Evolutionary conservation across 2,888 invertebrate species (phyloP), one percentile per base, ranked within the genome.

Genomic region (Chesias legatella): DNA sequence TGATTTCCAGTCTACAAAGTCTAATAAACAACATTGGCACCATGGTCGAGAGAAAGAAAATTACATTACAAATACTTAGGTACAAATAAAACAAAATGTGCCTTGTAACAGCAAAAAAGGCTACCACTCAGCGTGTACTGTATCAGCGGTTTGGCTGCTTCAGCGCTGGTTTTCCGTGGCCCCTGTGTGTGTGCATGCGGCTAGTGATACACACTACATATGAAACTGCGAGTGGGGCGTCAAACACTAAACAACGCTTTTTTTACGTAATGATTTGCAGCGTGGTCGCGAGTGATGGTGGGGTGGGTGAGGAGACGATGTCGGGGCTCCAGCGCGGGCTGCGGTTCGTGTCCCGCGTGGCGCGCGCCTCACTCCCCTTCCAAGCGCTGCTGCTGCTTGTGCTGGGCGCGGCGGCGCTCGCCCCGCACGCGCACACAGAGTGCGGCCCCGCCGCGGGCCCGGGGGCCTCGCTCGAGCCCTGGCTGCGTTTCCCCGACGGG

Each of bases 351-450:
- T 93, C 95, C 60, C 93, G 98, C 67, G 97, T 97, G 58, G 92
- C 97, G 54, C 91, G 97, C 72, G 95, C 97, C 37, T 96, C 98
- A 10, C 90, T 98, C 56, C 98, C 98, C 35, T 95, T 99, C 75
- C 98, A 99, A 89, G 96, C 97, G 48, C 89, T 99, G 64, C 94
- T 99, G 89, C 91, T 98, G 62, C 90, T 98, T 48, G 91, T 99
- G 63, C 91, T 99, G 67, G 98, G 98, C 43, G 95, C 97, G 45
- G 98, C 98, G 34, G 95, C 97, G 35, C 90, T 99, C 60, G 95
- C 98, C 36, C 97, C 97, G 3, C 93, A 95, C 79, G 92, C 94
- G 53, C 92, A 93, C 51, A 95, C 97, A 77, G 94, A 94, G 79
- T 91, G 97, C 71, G 91, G 94, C 58, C 93, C 93, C 96, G 63